A percentile compares a stretch with the other conserved stretches of the same genome.
phyloP scores from a whole-genome alignment of 2,113 vertebrate species.

The Scomber scombrus region DNA sequence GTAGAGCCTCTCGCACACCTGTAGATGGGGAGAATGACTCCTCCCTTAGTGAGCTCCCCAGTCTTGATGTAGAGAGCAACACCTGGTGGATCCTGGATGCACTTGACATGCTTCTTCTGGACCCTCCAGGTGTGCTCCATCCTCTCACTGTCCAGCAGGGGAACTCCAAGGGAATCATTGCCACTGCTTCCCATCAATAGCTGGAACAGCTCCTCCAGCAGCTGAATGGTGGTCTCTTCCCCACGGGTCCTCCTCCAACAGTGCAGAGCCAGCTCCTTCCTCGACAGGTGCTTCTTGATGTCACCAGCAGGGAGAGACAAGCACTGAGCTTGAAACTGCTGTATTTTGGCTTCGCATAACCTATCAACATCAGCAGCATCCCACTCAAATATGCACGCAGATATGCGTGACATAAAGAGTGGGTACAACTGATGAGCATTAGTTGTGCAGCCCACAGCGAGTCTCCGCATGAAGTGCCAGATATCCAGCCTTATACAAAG shows the following conservation, averaged over 20 bases:
- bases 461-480: constrained; percentile 15
- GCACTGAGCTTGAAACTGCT: neutral
- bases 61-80: neutral
- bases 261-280: neutral
- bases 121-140: constrained; percentile 15
- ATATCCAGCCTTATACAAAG: constrained; percentile 23
- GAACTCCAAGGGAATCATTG: constrained; percentile 3
- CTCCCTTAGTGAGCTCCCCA: neutral
- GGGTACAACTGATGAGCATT: constrained; percentile 15
- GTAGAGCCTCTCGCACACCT: constrained; percentile 31
- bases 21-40: neutral
- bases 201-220: neutral
- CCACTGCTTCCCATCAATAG: neutral
- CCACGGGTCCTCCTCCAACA: constrained; percentile 17
- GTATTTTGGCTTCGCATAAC: neutral
- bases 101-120: neutral
- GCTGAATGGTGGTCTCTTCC: neutral
- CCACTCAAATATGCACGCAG: constrained; percentile 1
- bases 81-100: constrained; percentile 24
- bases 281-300: neutral
- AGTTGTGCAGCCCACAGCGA: constrained; percentile 5
- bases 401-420: neutral
- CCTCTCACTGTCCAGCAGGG: neutral
- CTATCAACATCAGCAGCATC: neutral
- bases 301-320: neutral